Percentiles rank a stretch among this genome's conserved stretches.
Conservation (phyloP, 2,113 vertebrate species). For the Campylomormyrus tamandua region DNA sequence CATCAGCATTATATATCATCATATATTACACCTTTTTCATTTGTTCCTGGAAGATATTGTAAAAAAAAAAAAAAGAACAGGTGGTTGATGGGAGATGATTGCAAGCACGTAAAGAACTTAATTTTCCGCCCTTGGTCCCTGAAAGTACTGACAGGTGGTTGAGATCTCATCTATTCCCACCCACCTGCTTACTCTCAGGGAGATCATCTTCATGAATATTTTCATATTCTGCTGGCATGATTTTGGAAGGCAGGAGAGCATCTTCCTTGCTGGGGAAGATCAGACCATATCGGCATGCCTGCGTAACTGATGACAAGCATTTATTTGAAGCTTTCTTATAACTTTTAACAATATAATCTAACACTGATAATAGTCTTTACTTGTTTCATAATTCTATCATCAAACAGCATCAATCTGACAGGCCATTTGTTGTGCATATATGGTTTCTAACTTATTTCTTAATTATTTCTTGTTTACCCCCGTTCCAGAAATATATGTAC, state of each 20-base stretch:
- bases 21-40: constrained; percentile 8
- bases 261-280: constrained; percentile 41
- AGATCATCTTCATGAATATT: constrained; percentile 50
- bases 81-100: constrained; percentile 23
- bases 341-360: neutral
- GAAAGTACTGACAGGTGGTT: constrained; percentile 49
- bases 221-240: constrained; percentile 49
- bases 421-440: neutral
- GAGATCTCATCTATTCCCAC: constrained; percentile 36
- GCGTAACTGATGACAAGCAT: neutral
- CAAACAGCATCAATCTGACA: neutral
- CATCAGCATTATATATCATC: constrained; percentile 4
- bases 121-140: constrained; percentile 18
- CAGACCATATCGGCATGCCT: constrained; percentile 35
- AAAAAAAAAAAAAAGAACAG: constrained; percentile 23
- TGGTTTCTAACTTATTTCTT: neutral
- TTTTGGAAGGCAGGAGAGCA: constrained; percentile 39
- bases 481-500: neutral
- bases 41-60: constrained; percentile 27
- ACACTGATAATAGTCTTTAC: neutral
- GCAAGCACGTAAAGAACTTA: constrained; percentile 4
- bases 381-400: no score
- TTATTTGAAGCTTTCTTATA: neutral
- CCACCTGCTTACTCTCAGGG: constrained; percentile 35
- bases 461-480: neutral